phyloP scores from a whole-genome alignment of 1,140 invertebrate genomes.

The Drosophila pruinosa region DNA sequence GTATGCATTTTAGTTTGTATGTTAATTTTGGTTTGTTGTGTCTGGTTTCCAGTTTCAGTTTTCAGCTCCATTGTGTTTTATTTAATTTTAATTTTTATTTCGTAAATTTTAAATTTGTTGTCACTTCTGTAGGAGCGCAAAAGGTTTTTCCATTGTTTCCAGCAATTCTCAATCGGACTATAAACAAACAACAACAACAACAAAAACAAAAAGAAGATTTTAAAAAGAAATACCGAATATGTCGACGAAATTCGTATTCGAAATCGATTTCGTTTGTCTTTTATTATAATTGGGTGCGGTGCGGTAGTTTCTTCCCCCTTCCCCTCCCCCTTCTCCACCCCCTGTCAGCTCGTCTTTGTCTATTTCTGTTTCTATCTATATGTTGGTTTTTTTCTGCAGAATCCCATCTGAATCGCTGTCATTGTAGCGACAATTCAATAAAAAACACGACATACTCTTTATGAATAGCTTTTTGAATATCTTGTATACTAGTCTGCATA shows the following conservation, averaged over 20 bases:
- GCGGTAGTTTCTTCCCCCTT: slow-evolving; percentile 58
- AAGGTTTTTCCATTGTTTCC: slow-evolving; percentile 59
- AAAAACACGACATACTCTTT: slow-evolving; percentile 30
- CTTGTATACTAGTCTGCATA: neutral
- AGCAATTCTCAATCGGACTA: slow-evolving; percentile 6
- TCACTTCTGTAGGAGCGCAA: slow-evolving; percentile 75
- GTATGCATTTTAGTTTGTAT: slow-evolving; percentile 72
- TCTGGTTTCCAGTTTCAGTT: slow-evolving; percentile 46
- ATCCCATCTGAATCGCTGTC: slow-evolving; percentile 58
- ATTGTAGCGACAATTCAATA: slow-evolving; percentile 59
- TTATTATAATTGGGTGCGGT: slow-evolving; percentile 75
- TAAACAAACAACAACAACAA: neutral
- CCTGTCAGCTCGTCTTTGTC: neutral
- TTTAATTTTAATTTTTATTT: slow-evolving; percentile 82
- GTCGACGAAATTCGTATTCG: neutral
- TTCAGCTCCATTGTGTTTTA: slow-evolving; percentile 57
- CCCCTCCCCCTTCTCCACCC: neutral
- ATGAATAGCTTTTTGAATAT: slow-evolving; percentile 42
- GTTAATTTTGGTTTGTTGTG: slow-evolving; percentile 59
- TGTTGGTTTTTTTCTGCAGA: slow-evolving; percentile 33
- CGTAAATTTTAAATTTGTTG: slow-evolving; percentile 80
- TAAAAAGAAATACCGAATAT: slow-evolving; percentile 7
- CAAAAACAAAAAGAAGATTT: neutral
- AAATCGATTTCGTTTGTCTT: slow-evolving; percentile 51
- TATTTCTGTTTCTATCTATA: neutral